Conservation (phyloP, 2,888 invertebrate species). For the Drosophila phalerata region DNA sequence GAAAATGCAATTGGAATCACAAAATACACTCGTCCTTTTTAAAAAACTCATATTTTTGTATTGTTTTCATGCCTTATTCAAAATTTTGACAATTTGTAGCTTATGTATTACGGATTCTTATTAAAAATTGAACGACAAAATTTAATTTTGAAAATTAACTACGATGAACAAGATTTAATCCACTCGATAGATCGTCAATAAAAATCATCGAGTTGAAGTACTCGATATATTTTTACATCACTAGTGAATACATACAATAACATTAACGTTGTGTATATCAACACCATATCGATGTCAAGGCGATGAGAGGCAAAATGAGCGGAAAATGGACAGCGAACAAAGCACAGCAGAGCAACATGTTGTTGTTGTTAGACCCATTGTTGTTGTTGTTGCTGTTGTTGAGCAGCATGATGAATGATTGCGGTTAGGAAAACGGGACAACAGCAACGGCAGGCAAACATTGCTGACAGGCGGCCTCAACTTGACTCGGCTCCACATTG, state of each 20-base stretch:
- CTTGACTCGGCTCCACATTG: constrained; percentile 47
- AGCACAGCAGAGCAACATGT: constrained; percentile 50
- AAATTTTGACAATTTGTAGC: too few species aligned
- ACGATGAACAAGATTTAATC: too few species aligned
- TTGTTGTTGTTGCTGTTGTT: constrained; percentile 33
- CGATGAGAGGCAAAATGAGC: constrained; percentile 51
- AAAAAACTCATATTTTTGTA: too few species aligned
- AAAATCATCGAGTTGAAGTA: too few species aligned
- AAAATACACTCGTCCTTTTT: too few species aligned
- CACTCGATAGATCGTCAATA: too few species aligned
- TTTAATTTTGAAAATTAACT: too few species aligned
- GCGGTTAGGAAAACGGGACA: constrained; percentile 51
- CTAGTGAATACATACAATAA: constrained; percentile 40
- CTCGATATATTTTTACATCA: too few species aligned
- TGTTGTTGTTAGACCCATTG: constrained; percentile 38
- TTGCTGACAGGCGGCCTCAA: constrained; percentile 63
- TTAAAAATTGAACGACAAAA: too few species aligned
- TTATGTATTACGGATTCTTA: too few species aligned
- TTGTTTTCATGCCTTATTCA: too few species aligned
- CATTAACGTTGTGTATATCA: constrained; percentile 70
- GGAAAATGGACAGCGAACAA: constrained; percentile 56
- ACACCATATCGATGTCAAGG: constrained; percentile 72
- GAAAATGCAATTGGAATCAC: too few species aligned
- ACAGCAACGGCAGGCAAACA: constrained; percentile 49
- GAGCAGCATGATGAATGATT: constrained; percentile 74